Evolutionary conservation across 2,113 vertebrate species (phyloP).

Genomic region (Brachyhypopomus occidentalis): DNA sequence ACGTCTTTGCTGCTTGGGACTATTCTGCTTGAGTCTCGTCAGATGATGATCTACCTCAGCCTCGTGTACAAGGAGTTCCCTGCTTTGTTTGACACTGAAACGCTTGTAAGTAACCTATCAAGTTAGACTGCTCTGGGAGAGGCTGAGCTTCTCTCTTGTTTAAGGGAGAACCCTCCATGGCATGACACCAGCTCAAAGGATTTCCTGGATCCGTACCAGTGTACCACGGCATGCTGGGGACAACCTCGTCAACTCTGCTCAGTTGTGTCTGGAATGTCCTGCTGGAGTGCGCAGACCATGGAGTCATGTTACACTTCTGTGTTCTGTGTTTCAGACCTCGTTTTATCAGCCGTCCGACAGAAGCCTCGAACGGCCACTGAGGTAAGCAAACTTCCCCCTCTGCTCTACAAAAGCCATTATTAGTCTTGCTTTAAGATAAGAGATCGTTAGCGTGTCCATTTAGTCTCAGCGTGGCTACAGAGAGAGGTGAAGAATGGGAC

Average conservation of each 20-base stretch:
- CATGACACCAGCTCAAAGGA: not conserved
- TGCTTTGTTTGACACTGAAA: constrained; percentile 55
- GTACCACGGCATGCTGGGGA: not conserved
- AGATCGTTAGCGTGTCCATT: not conserved
- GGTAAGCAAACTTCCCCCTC: constrained; percentile 40
- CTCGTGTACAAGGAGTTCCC: constrained; percentile 59
- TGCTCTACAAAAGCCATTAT: not conserved
- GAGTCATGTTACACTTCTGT: constrained; percentile 29
- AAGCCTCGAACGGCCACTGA: constrained; percentile 51
- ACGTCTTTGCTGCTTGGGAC: constrained; percentile 16
- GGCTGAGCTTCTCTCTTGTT: constrained; percentile 5
- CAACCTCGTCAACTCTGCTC: not conserved
- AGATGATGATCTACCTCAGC: constrained; percentile 56
- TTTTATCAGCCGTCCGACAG: constrained; percentile 51
- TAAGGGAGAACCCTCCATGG: not conserved
- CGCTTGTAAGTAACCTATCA: constrained; percentile 51
- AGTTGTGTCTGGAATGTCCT: not conserved
- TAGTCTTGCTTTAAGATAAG: not conserved
- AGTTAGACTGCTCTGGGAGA: not conserved
- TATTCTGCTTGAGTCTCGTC: constrained; percentile 24
- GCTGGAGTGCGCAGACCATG: not conserved
- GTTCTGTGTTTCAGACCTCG: constrained; percentile 52
- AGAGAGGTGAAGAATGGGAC: not conserved
- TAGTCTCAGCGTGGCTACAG: not conserved
- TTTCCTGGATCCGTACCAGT: not conserved